Evolutionary conservation across 2,888 invertebrate genomes (phyloP).

Genomic region (Marasmarcha lunaedactyla): DNA sequence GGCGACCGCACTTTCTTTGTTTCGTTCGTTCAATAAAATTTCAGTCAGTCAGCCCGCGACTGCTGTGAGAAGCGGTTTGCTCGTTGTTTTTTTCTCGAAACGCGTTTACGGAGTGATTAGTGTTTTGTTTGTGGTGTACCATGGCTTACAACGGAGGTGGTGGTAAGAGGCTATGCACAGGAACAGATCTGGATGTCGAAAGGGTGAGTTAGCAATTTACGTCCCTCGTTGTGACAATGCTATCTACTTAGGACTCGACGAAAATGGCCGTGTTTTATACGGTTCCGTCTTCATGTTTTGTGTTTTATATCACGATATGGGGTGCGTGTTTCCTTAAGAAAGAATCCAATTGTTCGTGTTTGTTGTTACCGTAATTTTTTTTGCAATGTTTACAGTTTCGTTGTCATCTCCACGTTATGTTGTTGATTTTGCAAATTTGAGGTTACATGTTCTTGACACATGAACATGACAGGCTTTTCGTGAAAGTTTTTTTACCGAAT

Average conservation of each 20-base stretch:
- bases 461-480: conserved; percentile 34
- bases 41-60: conserved; percentile 46
- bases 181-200: conserved; percentile 62
- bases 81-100: conserved; percentile 31
- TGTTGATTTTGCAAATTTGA: conserved; percentile 56
- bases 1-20: conserved; percentile 2
- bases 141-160: conserved; percentile 81
- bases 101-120: conserved; percentile 63
- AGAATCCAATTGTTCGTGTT: neutral
- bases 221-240: conserved; percentile 29
- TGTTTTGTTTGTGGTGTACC: conserved; percentile 73
- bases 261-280: conserved; percentile 66
- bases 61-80: conserved; percentile 32
- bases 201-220: conserved; percentile 46
- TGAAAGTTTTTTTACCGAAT: conserved; percentile 4
- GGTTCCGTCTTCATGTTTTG: conserved; percentile 45
- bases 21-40: conserved; percentile 32
- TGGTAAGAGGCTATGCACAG: conserved; percentile 66
- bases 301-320: conserved; percentile 17
- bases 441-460: conserved; percentile 57
- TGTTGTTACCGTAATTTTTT: neutral
- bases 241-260: conserved; percentile 34
- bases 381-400: conserved; percentile 14
- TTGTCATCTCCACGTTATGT: conserved; percentile 48
- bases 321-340: no score